A percentile compares a stretch with the other conserved stretches of the same genome.
phyloP scores from a whole-genome alignment of 2,113 vertebrate species.

The Heloderma charlesbogerti region DNA sequence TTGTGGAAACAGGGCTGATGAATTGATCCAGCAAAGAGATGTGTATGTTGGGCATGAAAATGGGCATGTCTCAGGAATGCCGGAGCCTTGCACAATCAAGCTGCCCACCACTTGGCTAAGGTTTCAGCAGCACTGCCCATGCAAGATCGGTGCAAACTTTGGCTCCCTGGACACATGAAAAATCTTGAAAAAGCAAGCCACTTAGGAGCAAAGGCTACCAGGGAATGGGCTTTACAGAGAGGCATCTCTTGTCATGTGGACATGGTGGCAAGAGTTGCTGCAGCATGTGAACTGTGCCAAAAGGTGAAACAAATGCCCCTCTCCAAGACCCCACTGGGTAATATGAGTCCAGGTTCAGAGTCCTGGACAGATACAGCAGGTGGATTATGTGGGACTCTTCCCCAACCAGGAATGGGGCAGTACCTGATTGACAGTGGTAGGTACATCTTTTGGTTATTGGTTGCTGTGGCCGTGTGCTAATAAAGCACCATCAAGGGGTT shows the following conservation, averaged over 20 bases:
- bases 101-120: not conserved
- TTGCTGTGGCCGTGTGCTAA: not conserved
- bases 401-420: no score
- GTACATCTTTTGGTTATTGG: not conserved
- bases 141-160: no score
- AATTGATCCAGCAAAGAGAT: accelerated
- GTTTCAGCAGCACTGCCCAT: not conserved
- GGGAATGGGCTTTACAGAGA: no score
- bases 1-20: not conserved
- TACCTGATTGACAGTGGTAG: not conserved
- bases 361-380: not conserved
- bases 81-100: not conserved
- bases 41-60: not conserved
- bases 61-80: not conserved
- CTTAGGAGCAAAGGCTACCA: not conserved
- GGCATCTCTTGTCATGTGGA: not conserved
- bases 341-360: not conserved
- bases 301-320: not conserved
- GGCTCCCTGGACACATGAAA: not conserved
- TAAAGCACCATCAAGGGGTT: not conserved
- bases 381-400: not conserved
- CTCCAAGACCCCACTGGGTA: not conserved
- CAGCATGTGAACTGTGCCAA: not conserved
- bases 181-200: not conserved
- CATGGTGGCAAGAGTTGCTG: no score